Conservation (phyloP, 2,888 invertebrate genomes). For the Melitaea athalia region DNA sequence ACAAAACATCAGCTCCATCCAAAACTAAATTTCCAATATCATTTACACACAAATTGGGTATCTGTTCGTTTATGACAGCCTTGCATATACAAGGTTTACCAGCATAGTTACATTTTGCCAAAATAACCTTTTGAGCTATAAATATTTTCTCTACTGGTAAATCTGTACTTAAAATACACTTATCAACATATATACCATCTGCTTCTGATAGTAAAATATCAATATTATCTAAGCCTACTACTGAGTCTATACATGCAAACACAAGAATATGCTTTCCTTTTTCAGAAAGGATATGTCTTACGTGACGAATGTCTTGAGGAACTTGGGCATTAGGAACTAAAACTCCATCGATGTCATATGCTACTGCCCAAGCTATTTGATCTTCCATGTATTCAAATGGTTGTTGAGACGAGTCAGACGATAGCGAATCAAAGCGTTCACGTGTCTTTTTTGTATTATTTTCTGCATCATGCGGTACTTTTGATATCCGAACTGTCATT, state of each 20-base stretch:
- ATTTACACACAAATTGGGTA: constrained; percentile 88
- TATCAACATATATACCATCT: constrained; percentile 94
- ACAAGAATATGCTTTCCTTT: constrained; percentile 73
- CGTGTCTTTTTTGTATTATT: constrained; percentile 58
- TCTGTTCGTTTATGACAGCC: constrained; percentile 91
- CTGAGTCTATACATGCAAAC: constrained; percentile 67
- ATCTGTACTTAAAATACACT: constrained; percentile 92
- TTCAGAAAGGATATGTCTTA: constrained; percentile 60
- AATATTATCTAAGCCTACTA: constrained; percentile 72
- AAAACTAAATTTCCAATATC: constrained; percentile 96
- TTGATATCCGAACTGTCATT: constrained; percentile 79
- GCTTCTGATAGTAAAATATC: constrained; percentile 89
- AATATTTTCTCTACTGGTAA: constrained; percentile 94
- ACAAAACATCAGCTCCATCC: constrained; percentile 94
- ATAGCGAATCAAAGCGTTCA: constrained; percentile 70
- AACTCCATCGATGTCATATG: constrained; percentile 70
- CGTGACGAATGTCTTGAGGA: constrained; percentile 57
- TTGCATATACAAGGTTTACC: constrained; percentile 96
- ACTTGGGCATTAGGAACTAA: constrained; percentile 64
- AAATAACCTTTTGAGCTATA: constrained; percentile 92
- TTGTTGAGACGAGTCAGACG: constrained; percentile 85
- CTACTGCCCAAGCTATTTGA: constrained; percentile 72
- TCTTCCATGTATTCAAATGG: constrained; percentile 85
- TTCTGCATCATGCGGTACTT: constrained; percentile 72
- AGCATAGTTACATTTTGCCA: constrained; percentile 90